Percentiles rank a stretch among this genome's conserved stretches.
phyloP scores from a whole-genome alignment of 37 sponge, comb jelly and placozoan genomes.

The Oscarella lobularis region DNA sequence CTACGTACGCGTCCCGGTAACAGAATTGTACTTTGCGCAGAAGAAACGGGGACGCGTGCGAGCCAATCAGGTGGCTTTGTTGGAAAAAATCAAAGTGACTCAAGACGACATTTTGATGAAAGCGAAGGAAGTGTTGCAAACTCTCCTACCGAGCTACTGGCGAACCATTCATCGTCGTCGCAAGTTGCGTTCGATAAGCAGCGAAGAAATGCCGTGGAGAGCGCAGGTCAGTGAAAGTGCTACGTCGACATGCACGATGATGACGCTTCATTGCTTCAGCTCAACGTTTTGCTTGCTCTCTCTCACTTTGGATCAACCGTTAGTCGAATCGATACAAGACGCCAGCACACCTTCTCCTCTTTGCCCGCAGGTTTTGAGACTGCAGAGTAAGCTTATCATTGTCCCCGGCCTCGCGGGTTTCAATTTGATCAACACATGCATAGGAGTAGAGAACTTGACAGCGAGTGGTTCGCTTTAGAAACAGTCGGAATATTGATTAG shows the following conservation, averaged over 20 bases:
- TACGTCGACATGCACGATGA: too few species aligned
- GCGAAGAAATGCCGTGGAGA: conserved; percentile 82
- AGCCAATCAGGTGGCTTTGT: neutral
- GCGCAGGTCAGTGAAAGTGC: conserved; percentile 41
- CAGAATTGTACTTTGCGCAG: neutral
- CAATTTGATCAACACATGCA: too few species aligned
- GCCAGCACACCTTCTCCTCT: too few species aligned
- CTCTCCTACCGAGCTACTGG: conserved; percentile 16
- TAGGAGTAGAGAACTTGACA: neutral
- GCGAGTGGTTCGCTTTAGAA: neutral
- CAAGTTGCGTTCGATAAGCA: conserved; percentile 31
- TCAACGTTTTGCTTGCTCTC: neutral
- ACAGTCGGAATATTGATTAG: neutral
- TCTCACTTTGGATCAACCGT: too few species aligned
- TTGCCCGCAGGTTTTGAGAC: too few species aligned
- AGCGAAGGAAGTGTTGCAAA: conserved; percentile 17
- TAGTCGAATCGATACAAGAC: too few species aligned
- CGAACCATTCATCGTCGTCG: conserved; percentile 20
- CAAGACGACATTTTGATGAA: neutral
- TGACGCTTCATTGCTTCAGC: neutral
- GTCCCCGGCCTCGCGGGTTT: too few species aligned
- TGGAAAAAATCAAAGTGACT: neutral
- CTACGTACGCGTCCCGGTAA: too few species aligned
- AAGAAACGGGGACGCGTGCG: neutral
- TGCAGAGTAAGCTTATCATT: too few species aligned